Percentiles rank a stretch among this genome's conserved stretches.
These are phyloP conservation scores for Lordiphosa collinella DNA, from an alignment of 1,140 invertebrate genomes.

Conservation along the genomic window DNA sequence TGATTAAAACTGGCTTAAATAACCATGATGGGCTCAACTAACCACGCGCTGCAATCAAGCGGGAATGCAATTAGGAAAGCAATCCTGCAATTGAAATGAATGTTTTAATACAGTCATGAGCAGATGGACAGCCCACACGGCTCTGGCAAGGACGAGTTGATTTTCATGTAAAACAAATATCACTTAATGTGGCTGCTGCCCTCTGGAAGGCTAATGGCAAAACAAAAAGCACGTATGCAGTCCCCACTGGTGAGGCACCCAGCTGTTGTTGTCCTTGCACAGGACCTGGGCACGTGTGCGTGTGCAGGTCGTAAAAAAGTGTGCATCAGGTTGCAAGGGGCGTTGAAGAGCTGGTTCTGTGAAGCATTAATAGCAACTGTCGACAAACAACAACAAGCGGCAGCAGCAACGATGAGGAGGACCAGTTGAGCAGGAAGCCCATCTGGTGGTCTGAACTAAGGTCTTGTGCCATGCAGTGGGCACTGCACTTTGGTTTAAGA, in stretches of 20 bases:
- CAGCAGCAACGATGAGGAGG: conserved; percentile 14
- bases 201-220: conserved; percentile 58
- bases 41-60: conserved; percentile 31
- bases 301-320: conserved; percentile 66
- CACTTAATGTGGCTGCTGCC: conserved; percentile 58
- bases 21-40: conserved; percentile 48
- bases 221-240: conserved; percentile 61
- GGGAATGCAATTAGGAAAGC: conserved; percentile 55
- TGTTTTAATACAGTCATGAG: conserved; percentile 37
- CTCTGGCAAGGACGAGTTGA: conserved; percentile 52
- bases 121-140: conserved; percentile 3
- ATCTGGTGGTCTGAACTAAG: conserved; percentile 42
- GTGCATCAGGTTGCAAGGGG: conserved; percentile 66
- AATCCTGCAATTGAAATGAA: conserved; percentile 51
- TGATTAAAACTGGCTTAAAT: conserved; percentile 62
- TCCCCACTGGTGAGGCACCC: conserved; percentile 23
- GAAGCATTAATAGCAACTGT: conserved; percentile 73
- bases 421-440: conserved; percentile 12
- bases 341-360: conserved; percentile 21
- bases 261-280: conserved; percentile 19
- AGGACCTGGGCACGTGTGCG: conserved; percentile 52
- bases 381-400: conserved; percentile 56
- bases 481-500: conserved; percentile 5
- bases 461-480: conserved; percentile 6
- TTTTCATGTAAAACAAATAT: conserved; percentile 77